Evolutionary conservation across 1,140 invertebrate species (phyloP).

Genomic region (Drosophila virilis): DNA sequence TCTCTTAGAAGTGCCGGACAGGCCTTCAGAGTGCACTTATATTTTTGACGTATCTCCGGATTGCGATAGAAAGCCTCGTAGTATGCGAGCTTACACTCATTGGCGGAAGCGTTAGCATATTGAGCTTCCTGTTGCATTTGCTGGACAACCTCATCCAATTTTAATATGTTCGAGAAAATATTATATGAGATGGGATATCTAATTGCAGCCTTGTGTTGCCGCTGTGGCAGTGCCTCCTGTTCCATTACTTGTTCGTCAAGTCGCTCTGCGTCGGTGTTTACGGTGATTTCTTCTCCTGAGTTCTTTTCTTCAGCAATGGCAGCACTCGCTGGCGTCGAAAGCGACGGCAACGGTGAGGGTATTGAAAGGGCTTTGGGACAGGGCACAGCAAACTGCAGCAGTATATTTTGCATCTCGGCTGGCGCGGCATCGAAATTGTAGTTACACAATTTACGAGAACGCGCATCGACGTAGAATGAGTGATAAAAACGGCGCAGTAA

Average conservation of each 20-base stretch:
- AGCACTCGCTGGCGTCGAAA: background rate
- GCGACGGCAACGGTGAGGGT: background rate
- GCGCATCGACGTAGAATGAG: conserved; percentile 23
- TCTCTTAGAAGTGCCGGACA: conserved; percentile 20
- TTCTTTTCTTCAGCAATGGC: background rate
- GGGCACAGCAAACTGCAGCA: conserved; percentile 31
- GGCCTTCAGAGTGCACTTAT: conserved; percentile 9
- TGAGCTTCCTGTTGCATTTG: conserved; percentile 33
- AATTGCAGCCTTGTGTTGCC: background rate
- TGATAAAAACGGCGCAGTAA: conserved; percentile 21
- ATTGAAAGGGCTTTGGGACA: background rate
- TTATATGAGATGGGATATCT: conserved; percentile 30
- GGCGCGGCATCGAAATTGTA: conserved; percentile 46
- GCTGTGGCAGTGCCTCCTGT: background rate
- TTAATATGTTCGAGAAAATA: conserved; percentile 27
- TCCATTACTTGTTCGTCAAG: background rate
- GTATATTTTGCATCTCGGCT: conserved; percentile 9
- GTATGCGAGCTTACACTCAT: conserved; percentile 22
- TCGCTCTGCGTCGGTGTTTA: background rate
- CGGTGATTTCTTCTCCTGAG: background rate
- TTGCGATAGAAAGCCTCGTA: conserved; percentile 37
- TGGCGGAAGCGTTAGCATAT: background rate
- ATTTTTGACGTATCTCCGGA: conserved; percentile 40
- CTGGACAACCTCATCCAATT: conserved; percentile 33
- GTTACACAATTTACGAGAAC: conserved; percentile 3